Percentiles rank a stretch among this genome's conserved stretches.
Evolutionary conservation across 35 echinoderm and acorn worm species (phyloP).

Genomic region (Apostichopus japonicus): DNA sequence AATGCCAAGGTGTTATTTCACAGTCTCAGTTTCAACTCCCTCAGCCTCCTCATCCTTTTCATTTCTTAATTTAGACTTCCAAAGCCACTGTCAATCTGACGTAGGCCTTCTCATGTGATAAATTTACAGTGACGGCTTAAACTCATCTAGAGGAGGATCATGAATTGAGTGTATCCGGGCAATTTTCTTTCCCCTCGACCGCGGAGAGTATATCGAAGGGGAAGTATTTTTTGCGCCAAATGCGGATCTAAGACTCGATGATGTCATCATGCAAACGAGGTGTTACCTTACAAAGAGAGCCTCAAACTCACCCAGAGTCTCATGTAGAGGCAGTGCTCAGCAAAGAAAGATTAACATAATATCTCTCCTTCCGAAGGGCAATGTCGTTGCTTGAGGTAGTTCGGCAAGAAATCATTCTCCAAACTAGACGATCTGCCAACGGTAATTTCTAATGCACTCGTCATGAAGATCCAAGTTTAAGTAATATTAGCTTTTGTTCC

Average conservation of each 20-base stretch:
- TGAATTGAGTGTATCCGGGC: background rate
- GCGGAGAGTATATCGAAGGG: background rate
- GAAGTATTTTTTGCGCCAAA: background rate
- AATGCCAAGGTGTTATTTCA: background rate
- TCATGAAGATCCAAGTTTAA: too few relatives aligned
- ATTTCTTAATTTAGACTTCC: slow-evolving; percentile 29
- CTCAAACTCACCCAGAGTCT: background rate
- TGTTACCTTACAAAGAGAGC: slow-evolving; percentile 33
- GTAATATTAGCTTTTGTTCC: too few relatives aligned
- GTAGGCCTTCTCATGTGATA: slow-evolving; percentile 27
- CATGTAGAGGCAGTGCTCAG: background rate
- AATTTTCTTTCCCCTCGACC: background rate
- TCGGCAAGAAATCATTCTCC: background rate
- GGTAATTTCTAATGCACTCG: too few relatives aligned
- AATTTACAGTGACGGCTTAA: slow-evolving; percentile 28
- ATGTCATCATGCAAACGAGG: slow-evolving; percentile 37
- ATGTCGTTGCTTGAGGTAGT: background rate
- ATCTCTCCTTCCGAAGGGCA: background rate
- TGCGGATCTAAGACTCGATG: background rate
- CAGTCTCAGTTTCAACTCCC: background rate
- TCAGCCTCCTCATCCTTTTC: background rate
- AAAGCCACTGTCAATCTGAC: slow-evolving; percentile 10
- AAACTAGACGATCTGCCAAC: too few relatives aligned
- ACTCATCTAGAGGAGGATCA: background rate
- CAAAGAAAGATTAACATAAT: background rate